Conservation (phyloP, 2,797 vertebrate species). For the Fringilla coelebs region DNA sequence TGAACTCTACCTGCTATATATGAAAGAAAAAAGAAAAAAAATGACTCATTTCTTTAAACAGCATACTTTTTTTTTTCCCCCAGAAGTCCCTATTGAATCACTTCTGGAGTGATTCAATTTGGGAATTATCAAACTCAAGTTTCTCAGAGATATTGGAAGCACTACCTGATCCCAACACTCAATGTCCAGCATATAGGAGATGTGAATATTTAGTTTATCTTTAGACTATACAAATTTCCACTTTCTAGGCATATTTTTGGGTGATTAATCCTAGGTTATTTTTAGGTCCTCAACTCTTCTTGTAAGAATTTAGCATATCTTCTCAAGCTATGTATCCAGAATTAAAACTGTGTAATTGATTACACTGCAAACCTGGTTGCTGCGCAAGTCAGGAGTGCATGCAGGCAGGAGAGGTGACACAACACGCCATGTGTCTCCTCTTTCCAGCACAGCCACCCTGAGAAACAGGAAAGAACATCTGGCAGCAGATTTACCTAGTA, state of each 20-base stretch:
- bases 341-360: background rate
- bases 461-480: background rate
- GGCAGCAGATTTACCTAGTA: background rate
- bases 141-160: background rate
- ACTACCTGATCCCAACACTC: background rate
- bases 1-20: background rate
- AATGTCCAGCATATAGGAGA: background rate
- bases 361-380: background rate
- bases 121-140: background rate
- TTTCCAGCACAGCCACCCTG: background rate
- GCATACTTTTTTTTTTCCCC: too few species aligned
- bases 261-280: background rate
- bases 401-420: background rate
- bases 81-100: background rate
- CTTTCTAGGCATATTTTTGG: background rate
- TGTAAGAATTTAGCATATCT: background rate
- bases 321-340: background rate
- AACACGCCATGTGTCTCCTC: accelerated
- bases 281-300: background rate
- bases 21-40: background rate
- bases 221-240: background rate
- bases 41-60: background rate
- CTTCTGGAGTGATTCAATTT: background rate
- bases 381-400: background rate
- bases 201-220: background rate